Evolutionary conservation across 2,888 invertebrate genomes (phyloP), one percentile per base, ranked within the genome.

Genomic region (Alentia gelatinosa): DNA sequence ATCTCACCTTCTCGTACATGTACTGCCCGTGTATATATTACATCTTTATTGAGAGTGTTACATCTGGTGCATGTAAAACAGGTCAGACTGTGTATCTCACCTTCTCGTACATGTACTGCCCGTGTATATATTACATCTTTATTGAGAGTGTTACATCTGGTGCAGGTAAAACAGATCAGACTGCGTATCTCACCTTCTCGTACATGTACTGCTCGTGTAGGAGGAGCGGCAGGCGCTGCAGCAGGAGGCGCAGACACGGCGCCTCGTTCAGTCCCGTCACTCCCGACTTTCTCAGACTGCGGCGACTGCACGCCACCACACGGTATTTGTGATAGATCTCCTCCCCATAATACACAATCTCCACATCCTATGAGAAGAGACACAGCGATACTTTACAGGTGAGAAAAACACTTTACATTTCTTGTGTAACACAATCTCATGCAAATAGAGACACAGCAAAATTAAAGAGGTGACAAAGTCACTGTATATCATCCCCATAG

Each of bases 191-290:
- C 86, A 97, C 96, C 94, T 97, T 97, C 94, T 97, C 97, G 93
- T 96, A 96, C 40, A 96, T 95, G 93, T 97, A 97, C 94, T 97
- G 97, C 40, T 97, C 95, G 90, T 97, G 95, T 75, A 96, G 94
- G 35, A 97, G 95, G 47, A 96, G 95, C 0, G 97, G 97, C 68
- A 97, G 95, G 79, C 96, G 95, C 35, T 96, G 95, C 4, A 96
- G 92, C 40, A 95, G 93, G 15, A 93, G 94, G 39, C 93, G 96
- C 91, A 97, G 96, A 92, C 97, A 97, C 0, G 97, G 97, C 0
- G 97, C 97, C 33, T 96, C 96, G 93, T 97, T 96, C 33, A 97
- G 95, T 7, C 97, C 97, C 79, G 96, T 95, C 63, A 97, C 96
- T 4, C 97, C 97, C 92, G 96, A 96, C 92, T 96, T 95, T 92